These are phyloP conservation scores for Indicator indicator DNA, from an alignment of 2,113 vertebrate genomes.

Conservation along the genomic window DNA sequence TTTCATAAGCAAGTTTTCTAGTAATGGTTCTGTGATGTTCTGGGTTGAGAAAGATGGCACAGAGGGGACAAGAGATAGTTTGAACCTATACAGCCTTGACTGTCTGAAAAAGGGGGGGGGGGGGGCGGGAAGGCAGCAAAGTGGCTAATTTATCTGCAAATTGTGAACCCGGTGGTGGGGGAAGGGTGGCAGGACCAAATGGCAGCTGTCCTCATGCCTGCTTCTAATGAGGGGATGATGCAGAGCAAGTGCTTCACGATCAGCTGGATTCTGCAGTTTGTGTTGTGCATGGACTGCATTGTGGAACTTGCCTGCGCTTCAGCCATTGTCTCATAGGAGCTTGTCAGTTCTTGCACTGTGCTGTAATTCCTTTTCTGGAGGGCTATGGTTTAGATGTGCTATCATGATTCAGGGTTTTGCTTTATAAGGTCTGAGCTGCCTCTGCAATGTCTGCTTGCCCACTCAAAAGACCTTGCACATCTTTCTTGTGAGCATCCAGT, in stretches of 20 bases:
- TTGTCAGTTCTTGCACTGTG: not conserved
- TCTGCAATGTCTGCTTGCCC: not conserved
- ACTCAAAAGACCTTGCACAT: not conserved
- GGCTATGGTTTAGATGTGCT: not conserved
- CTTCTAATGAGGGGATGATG: not conserved
- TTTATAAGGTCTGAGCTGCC: not conserved
- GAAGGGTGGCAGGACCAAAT: not conserved
- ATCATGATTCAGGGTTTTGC: not conserved
- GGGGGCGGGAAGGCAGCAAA: no score
- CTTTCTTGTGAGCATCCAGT: not conserved
- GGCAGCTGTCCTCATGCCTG: not conserved
- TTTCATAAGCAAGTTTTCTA: constrained; percentile 43
- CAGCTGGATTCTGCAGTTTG: not conserved
- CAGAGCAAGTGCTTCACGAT: not conserved
- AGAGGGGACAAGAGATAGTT: not conserved
- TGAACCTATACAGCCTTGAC: not conserved
- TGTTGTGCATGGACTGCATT: not conserved
- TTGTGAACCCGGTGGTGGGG: accelerated
- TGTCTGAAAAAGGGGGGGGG: not conserved
- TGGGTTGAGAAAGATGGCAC: not conserved
- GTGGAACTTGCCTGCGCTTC: not conserved
- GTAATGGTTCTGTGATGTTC: not conserved
- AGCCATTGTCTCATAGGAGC: not conserved
- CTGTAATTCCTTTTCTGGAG: not conserved
- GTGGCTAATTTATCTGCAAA: not conserved